phyloP scores from a whole-genome alignment of 30 jellyfish, hydroid and myxozoan species.

The Clytia hemisphaerica region DNA sequence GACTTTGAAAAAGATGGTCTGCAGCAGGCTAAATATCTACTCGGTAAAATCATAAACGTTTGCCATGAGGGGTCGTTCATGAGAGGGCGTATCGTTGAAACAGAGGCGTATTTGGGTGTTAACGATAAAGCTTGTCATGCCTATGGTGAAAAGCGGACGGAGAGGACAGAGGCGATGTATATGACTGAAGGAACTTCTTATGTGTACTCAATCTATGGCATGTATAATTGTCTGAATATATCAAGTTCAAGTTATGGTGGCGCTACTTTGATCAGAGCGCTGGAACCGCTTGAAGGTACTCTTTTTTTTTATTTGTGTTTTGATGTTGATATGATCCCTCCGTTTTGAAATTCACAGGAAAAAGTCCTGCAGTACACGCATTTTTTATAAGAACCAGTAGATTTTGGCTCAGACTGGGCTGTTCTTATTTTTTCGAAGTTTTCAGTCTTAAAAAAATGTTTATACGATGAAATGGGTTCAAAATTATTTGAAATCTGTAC shows the following conservation, averaged over 20 bases:
- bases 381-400: too few species aligned
- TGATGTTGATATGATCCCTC: too few species aligned
- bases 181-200: conserved; percentile 77
- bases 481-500: too few species aligned
- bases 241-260: conserved; percentile 84
- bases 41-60: conserved; percentile 48
- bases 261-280: conserved; percentile 69
- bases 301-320: too few species aligned
- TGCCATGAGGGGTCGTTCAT: conserved; percentile 16
- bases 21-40: conserved; percentile 43
- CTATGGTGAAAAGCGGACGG: conserved; percentile 79
- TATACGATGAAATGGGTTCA: too few species aligned
- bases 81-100: conserved; percentile 65
- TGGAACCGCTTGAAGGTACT: conserved; percentile 71
- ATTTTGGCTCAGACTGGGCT: too few species aligned
- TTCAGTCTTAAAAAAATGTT: too few species aligned
- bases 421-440: too few species aligned
- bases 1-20: conserved; percentile 39
- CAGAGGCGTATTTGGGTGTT: conserved; percentile 85
- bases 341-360: too few species aligned
- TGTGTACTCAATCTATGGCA: conserved; percentile 76
- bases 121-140: conserved; percentile 78
- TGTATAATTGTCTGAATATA: conserved; percentile 75
- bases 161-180: conserved; percentile 75
- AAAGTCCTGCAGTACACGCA: too few species aligned